Evolutionary conservation across 1,140 invertebrate species (phyloP), one percentile per base, ranked within the genome.

Genomic region (Aphis craccivora): DNA sequence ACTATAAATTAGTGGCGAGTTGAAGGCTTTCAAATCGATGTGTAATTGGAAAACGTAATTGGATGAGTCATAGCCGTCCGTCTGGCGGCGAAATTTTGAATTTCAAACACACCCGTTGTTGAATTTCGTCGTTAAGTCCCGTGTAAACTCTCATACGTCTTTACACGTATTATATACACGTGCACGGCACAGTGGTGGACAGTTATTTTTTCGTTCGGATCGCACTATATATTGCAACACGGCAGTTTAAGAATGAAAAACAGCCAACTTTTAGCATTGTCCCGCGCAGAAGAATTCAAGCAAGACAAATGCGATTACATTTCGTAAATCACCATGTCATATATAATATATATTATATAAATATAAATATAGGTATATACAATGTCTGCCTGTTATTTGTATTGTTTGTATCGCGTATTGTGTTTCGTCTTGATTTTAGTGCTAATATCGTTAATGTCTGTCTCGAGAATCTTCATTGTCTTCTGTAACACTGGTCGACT

Each of bases 221-320:
- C 45, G 45, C 43, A 25, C 35, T 35, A 40, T 35, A 30, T 3
- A 87, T 48, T 30, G 43, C 43, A 20, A 48, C 25, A 45, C 25
- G 30, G 14, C 40, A 30, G 45, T 48, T 9, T 7, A 48, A 87
- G 25, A 48, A 30, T 48, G 90, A 76, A 43, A 55, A 55, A 76
- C 90, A n/a, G 60, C 37, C 53, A 22, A 40, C 89, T 55, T 67
- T 35, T 0, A 67, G 22, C 43, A 90, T 90, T 90, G 89, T 90
- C 37, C 37, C 37, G 84, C 22, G 3, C 37, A 48, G 40, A 30
- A 91, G 90, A 67, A 76, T 81, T 43, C 40, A 25, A 91, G 40
- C 90, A 81, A 91, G 60, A 91, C 55, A 91, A 91, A 91, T 91
- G 55, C 90, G 55, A 90, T 90, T 67, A 90, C 53, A 35, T 67